These are phyloP conservation scores for Patella caerulea DNA, from an alignment of 2,888 invertebrate species.

Conservation along the genomic window DNA sequence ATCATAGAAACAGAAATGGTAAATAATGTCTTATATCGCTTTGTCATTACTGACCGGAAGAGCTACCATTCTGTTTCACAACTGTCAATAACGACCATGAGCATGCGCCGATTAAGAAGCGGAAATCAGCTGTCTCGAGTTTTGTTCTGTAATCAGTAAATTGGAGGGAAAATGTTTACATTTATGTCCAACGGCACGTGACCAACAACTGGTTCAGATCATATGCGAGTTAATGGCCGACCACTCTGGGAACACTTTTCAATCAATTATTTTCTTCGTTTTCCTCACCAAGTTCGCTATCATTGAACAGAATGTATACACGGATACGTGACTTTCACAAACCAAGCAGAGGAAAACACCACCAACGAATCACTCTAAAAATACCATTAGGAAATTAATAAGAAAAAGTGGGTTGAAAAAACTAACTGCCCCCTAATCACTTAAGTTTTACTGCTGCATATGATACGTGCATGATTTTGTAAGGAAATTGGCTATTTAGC, in stretches of 20 bases:
- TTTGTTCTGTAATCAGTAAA: slow-evolving; percentile 12
- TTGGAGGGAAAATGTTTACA: slow-evolving; percentile 9
- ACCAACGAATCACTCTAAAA: too few relatives aligned
- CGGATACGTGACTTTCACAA: background rate
- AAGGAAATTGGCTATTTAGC: too few relatives aligned
- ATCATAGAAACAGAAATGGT: too few relatives aligned
- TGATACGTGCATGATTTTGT: too few relatives aligned
- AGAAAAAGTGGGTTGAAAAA: too few relatives aligned
- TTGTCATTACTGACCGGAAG: background rate
- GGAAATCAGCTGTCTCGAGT: slow-evolving; percentile 5
- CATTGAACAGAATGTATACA: background rate
- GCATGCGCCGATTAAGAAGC: slow-evolving; percentile 9
- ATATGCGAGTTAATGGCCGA: background rate
- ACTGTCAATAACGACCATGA: background rate
- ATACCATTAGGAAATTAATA: too few relatives aligned
- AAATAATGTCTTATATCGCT: too few relatives aligned
- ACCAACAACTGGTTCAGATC: background rate
- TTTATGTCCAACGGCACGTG: slow-evolving; percentile 2
- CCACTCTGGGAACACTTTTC: background rate
- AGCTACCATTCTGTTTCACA: background rate
- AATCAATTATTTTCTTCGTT: slow-evolving; percentile 5
- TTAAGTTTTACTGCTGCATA: too few relatives aligned
- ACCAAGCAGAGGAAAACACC: too few relatives aligned
- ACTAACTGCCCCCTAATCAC: too few relatives aligned
- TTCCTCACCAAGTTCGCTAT: background rate